Percentiles rank a stretch among this genome's conserved stretches.
Evolutionary conservation across 2,888 invertebrate genomes (phyloP).

Genomic region (Scelioninae gen. 1): DNA sequence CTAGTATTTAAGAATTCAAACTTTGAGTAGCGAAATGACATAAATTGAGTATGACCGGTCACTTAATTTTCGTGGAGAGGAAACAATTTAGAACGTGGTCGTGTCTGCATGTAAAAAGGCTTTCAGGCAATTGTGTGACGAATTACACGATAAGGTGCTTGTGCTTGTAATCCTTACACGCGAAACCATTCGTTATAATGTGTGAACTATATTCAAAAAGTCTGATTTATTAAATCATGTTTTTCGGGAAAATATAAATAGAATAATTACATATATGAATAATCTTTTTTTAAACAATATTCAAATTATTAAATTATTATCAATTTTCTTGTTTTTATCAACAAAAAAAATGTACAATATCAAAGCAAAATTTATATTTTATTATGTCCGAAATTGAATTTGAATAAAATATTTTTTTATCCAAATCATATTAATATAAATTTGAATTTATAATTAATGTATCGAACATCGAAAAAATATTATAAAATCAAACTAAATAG

Average conservation of each 20-base stretch:
- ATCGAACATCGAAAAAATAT: no score
- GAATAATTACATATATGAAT: not conserved
- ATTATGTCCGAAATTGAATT: no score
- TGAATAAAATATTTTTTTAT: no score
- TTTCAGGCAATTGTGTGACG: conserved; percentile 34
- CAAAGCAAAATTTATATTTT: no score
- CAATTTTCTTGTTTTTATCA: no score
- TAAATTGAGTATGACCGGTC: conserved; percentile 34
- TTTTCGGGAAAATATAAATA: not conserved
- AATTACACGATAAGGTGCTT: conserved; percentile 31
- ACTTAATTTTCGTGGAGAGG: conserved; percentile 41
- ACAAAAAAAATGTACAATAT: no score
- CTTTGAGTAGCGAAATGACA: conserved; percentile 27
- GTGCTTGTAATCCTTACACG: conserved; percentile 23
- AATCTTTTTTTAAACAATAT: no score
- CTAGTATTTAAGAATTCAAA: conserved; percentile 32
- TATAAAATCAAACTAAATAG: no score
- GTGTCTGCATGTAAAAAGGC: conserved; percentile 50
- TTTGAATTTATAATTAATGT: no score
- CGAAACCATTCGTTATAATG: conserved; percentile 19
- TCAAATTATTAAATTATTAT: no score
- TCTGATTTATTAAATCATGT: not conserved
- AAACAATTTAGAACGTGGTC: conserved; percentile 41
- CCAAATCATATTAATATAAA: no score
- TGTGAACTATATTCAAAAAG: not conserved